Evolutionary conservation across 1,140 invertebrate genomes (phyloP).

Genomic region (Rhysida immarginata): DNA sequence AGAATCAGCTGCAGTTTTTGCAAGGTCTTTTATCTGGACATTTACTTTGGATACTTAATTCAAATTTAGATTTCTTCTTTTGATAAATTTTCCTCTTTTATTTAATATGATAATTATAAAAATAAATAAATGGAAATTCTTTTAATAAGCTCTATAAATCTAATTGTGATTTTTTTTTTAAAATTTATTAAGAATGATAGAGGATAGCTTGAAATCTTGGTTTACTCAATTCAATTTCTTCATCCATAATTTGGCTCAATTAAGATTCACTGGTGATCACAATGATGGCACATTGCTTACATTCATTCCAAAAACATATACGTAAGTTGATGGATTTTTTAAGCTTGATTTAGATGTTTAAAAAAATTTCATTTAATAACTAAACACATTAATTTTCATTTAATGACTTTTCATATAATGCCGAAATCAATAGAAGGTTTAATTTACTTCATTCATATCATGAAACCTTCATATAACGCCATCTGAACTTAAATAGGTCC

Average conservation of each 20-base stretch:
- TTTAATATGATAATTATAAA: background rate
- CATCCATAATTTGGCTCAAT: slow-evolving; percentile 87
- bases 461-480: too few species aligned
- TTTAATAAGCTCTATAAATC: background rate
- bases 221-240: slow-evolving; percentile 97
- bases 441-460: too few species aligned
- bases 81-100: slow-evolving; percentile 9
- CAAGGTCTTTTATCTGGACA: too few species aligned
- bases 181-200: slow-evolving; percentile 25
- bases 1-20: slow-evolving; percentile 85
- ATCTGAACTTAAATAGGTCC: too few species aligned
- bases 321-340: too few species aligned
- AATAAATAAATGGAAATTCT: background rate
- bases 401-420: too few species aligned
- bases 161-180: background rate
- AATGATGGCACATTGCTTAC: slow-evolving; percentile 64
- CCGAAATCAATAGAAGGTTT: too few species aligned
- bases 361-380: too few species aligned
- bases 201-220: slow-evolving; percentile 39
- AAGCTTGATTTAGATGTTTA: too few species aligned
- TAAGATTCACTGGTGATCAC: slow-evolving; percentile 73
- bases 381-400: too few species aligned
- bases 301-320: slow-evolving; percentile 86
- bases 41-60: too few species aligned
- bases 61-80: background rate